These are phyloP conservation scores for Eptatretus atami DNA, from an alignment of 2,797 vertebrate genomes.

Conservation along the genomic window DNA sequence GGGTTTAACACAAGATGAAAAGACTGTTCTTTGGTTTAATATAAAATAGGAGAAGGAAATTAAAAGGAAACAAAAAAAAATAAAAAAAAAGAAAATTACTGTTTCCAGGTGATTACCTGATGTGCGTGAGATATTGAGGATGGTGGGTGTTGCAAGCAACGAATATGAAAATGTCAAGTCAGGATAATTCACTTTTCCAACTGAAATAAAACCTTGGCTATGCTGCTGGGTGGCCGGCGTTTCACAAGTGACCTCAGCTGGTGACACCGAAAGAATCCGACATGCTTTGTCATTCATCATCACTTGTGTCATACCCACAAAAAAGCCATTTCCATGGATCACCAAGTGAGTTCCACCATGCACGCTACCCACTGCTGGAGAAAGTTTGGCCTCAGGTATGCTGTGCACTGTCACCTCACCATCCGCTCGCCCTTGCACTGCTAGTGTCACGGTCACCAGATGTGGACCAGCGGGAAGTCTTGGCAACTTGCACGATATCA, in stretches of 20 bases:
- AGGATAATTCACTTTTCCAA: constrained; percentile 18
- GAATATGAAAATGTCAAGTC: constrained; percentile 24
- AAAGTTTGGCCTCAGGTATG: constrained; percentile 14
- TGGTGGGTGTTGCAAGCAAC: constrained; percentile 16
- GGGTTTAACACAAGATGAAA: too few relatives aligned
- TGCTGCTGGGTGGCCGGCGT: constrained; percentile 14
- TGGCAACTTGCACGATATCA: constrained; percentile 13
- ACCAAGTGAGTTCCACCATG: constrained; percentile 22
- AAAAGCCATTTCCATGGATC: constrained; percentile 34
- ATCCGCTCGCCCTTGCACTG: constrained; percentile 23
- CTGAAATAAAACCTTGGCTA: constrained; percentile 15
- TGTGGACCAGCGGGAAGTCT: constrained; percentile 22
- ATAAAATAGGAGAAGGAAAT: too few relatives aligned
- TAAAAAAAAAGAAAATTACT: too few relatives aligned
- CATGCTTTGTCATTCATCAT: constrained; percentile 17
- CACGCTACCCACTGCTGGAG: constrained; percentile 21
- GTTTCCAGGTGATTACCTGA: constrained; percentile 15
- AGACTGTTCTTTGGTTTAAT: too few relatives aligned
- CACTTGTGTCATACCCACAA: constrained; percentile 22
- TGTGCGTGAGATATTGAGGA: constrained; percentile 17
- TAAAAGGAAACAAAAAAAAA: too few relatives aligned
- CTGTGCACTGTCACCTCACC: constrained; percentile 18
- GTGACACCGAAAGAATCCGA: constrained; percentile 14
- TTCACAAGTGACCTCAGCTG: constrained; percentile 16
- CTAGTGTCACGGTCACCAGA: constrained; percentile 17